Evolutionary conservation across 1,140 invertebrate genomes (phyloP), one percentile per base, ranked within the genome.

Genomic region (Drosophila seguyi): DNA sequence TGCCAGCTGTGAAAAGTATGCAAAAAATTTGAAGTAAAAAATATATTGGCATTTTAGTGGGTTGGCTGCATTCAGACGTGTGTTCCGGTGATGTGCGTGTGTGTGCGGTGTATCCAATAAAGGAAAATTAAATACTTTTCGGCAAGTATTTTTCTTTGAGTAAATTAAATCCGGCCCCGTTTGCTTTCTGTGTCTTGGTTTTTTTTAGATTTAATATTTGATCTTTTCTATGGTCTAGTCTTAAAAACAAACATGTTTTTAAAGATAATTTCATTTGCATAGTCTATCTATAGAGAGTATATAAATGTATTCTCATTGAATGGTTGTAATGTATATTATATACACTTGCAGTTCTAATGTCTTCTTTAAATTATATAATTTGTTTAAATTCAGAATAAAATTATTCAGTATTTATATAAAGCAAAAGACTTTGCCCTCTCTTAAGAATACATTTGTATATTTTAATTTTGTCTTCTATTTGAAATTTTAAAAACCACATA

Each of bases 31-130:
- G 47, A 42, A 59, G 52, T 75, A 76, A 69, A 71, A 83, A 88
- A 90, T 90, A 85, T 90, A 90, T 90, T 90, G 85, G 75, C 81
- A 90, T 90, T 90, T 85, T 81, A 90, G 85, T 90, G 85, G 81
- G 57, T 81, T 71, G 41, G 31, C 27, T 57, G 47, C 61, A 34
- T 20, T 18, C 8, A 34, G 31, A 29, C 25, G 53, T 39, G 69
- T 52, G 67, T 50, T 53, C 31, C 50, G 31, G 14, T 8, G 31
- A 29, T 41, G 41, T 29, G 48, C 42, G 45, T 42, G 58, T 53
- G 42, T 57, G 67, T 50, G 65, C 48, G 41, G 39, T 62, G 41
- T 75, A 36, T 73, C 58, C 61, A 81, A 81, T 84, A 68, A 81
- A 67, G 84, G 75, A 75, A 87, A 80, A 88, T 87, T 87, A 87